A percentile compares a stretch with the other conserved stretches of the same genome.
phyloP scores from a whole-genome alignment of 2,113 vertebrate genomes.

The Argyrosomus japonicus region DNA sequence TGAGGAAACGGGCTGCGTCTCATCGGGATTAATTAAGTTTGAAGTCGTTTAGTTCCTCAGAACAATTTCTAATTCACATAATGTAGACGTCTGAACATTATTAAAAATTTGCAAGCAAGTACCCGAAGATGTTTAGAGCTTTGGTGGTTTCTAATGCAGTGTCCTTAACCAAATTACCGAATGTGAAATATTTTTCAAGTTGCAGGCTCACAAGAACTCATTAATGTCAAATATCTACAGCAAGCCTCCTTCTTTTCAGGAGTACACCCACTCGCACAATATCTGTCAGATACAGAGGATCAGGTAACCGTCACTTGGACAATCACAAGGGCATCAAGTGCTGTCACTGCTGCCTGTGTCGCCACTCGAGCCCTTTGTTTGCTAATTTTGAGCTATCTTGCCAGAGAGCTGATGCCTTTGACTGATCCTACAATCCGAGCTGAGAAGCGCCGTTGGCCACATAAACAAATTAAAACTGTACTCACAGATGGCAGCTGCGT shows the following conservation, averaged over 20 bases:
- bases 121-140: conserved; percentile 18
- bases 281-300: conserved; percentile 26
- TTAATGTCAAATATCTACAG: conserved; percentile 21
- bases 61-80: conserved; percentile 41
- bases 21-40: conserved; percentile 67
- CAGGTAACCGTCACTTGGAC: conserved; percentile 25
- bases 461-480: conserved; percentile 69
- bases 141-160: conserved; percentile 19
- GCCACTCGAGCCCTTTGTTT: conserved; percentile 51
- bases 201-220: conserved; percentile 10
- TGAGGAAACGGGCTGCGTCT: conserved; percentile 43
- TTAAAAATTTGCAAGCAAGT: not conserved
- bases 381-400: conserved; percentile 44
- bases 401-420: conserved; percentile 40
- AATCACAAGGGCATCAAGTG: conserved; percentile 33
- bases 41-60: conserved; percentile 54
- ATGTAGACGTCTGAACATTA: conserved; percentile 6
- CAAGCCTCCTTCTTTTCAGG: not conserved
- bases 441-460: conserved; percentile 30
- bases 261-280: not conserved
- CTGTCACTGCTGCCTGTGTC: conserved; percentile 9
- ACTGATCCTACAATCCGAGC: conserved; percentile 40
- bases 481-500: conserved; percentile 48
- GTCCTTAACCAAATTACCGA: not conserved
- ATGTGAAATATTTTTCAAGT: conserved; percentile 10